Base-by-base conservation (phyloP, 2,888 invertebrate genomes). In the Ochropleura plecta region DNA sequence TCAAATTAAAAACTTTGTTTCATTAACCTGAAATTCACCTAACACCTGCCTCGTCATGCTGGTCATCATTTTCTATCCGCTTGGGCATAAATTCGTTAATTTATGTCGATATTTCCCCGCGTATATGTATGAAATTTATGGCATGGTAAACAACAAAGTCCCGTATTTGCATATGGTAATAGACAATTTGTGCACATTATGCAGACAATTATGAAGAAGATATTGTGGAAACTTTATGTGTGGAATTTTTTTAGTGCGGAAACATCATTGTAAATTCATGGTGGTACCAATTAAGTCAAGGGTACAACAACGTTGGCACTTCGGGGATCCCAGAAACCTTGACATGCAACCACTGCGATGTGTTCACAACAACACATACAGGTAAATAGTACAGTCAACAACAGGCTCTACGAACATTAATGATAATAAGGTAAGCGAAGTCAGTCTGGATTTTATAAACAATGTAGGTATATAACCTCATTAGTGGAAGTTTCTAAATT, bases 121-220 rank as follows among this genome's bases (percentile, higher is more conserved):
- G 44, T 70, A 60, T 18, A 49, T 62, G 55, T 71, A 53, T 66
- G 53, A 68, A 75, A 83, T 76, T 75, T 60, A 79, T 70, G 66
- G 55, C 59, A 55, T 69, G 65, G 60, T 70, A 84, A 71, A 81
- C 75, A 78, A 83, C 71, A 69, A 64, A 81, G 76, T 72, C 49
- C 64, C 62, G n/a, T 82, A 74, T 84, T 84, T 68, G 70, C 71
- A 81, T 84, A 76, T 72, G 76, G 69, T 74, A 84, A 81, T 84
- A 70, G 71, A 73, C 71, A 79, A 79, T 83, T 76, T 81, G 73
- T 81, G 72, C 65, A 76, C 71, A 78, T 79, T 73, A 79, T 60
- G 71, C 76, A 69, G 73, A 81, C 68, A 67, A 82, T 72, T 72
- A 83, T 53, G 46, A 64, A 78, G 72, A 72, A 66, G 74, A 69